Base-by-base conservation (phyloP, 2,888 invertebrate genomes). In the Drosophila subsilvestris region DNA sequence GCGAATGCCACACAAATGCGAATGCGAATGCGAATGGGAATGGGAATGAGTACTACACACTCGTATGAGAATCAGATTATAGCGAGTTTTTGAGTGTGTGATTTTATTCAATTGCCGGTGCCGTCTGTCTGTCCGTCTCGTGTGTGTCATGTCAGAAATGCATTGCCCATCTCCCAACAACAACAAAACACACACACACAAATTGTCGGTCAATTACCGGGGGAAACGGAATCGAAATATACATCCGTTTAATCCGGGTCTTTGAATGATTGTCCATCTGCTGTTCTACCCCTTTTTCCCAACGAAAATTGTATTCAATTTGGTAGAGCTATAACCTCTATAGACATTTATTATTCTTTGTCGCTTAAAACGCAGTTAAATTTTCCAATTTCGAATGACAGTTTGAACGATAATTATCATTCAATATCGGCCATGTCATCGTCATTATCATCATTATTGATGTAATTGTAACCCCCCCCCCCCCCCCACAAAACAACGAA, bases 201-300 rank as follows among this genome's bases (percentile, higher is more conserved):
- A 80, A 80, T 86, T 78, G 80, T 49, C 71, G 78, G 51, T 14
- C 86, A 81, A 81, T 86, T 81, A 81, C 80, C n/a, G n/a, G 70
- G 17, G 42, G 45, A 49, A 65, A 12, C 51, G 63, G 55, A 83
- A 83, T 83, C 74, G 79, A 62, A 66, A 54, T 73, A 54, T 76
- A 72, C 68, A 66, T 79, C 60, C 79, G 73, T 63, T 65, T 17
- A 57, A 77, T 55, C 44, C 37, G 7, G 57, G 47, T 22, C 44
- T 47, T 75, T 62, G 63, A 81, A 71, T 78, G 72, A 79, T 70
- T 75, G 75, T 69, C 80, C 83, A 78, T 83, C 71, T 82, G 63
- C 68, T 65, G 75, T 69, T 73, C 76, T 73, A 48, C 60, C 63
- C 68, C 65, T 74, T 59, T 25, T 44, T 68, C 60, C 63, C 62